Percentiles rank a stretch among this genome's conserved stretches.
Evolutionary conservation across 2,888 invertebrate genomes (phyloP).

Genomic region (Ornithoptera alexandrae): DNA sequence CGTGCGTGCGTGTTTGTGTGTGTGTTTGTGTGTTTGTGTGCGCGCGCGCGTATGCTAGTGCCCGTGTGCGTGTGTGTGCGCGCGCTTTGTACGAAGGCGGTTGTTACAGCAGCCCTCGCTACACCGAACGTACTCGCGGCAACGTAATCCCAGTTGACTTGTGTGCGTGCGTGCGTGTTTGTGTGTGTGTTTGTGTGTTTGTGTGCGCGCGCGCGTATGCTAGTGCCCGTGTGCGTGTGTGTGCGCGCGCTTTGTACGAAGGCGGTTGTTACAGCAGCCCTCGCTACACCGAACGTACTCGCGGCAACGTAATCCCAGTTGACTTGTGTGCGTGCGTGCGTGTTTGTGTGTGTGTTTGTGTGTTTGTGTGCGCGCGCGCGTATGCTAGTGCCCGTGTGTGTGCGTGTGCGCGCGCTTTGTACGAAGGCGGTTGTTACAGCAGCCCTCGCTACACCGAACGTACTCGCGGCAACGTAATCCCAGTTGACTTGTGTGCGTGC

Average conservation of each 20-base stretch:
- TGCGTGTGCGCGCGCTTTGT: neutral
- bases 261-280: neutral
- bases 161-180: slow-evolving; percentile 28
- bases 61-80: slow-evolving; percentile 28
- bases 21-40: too few species aligned
- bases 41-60: too few species aligned
- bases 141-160: slow-evolving; percentile 24
- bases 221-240: slow-evolving; percentile 30
- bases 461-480: slow-evolving; percentile 21
- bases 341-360: slow-evolving; percentile 4
- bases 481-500: slow-evolving; percentile 22
- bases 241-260: neutral
- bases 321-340: slow-evolving; percentile 24
- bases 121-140: slow-evolving; percentile 1
- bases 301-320: slow-evolving; percentile 26
- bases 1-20: slow-evolving; percentile 27
- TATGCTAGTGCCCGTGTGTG: slow-evolving; percentile 32
- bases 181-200: too few species aligned
- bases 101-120: neutral
- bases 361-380: too few species aligned
- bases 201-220: too few species aligned
- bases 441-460: neutral
- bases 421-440: too few species aligned
- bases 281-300: neutral
- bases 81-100: too few species aligned